phyloP scores from a whole-genome alignment of 2,113 vertebrate genomes.

The Mesoclemmys tuberculata region DNA sequence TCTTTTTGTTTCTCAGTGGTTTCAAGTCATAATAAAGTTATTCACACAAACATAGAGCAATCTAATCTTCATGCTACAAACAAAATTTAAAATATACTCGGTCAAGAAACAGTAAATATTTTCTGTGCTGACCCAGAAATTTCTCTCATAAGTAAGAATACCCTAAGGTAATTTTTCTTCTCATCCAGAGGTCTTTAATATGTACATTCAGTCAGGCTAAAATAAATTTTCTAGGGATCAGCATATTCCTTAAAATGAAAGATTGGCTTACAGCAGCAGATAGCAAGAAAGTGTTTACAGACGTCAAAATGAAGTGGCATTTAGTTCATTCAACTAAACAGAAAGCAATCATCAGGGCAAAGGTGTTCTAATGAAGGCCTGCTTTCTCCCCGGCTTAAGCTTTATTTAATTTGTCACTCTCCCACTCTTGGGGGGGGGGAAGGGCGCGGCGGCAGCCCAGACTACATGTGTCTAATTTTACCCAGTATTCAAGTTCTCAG shows the following conservation, averaged over 20 bases:
- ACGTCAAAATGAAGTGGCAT: slow-evolving; percentile 16
- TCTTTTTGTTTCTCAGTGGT: background rate
- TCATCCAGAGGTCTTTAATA: slow-evolving; percentile 24
- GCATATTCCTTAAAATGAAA: background rate
- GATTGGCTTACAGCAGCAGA: slow-evolving; percentile 33
- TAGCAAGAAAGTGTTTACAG: background rate
- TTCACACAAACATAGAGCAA: background rate
- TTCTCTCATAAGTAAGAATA: slow-evolving; percentile 54
- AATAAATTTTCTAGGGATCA: slow-evolving; percentile 26
- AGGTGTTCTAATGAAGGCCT: background rate
- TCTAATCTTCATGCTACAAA: background rate
- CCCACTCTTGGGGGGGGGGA: background rate
- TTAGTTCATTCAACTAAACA: background rate
- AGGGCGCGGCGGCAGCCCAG: background rate
- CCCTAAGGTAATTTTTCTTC: background rate
- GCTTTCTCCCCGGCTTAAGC: background rate
- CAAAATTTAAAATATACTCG: background rate
- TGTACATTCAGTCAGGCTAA: slow-evolving; percentile 38
- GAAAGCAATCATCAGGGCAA: background rate
- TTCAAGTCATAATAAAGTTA: background rate
- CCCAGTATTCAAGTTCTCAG: background rate
- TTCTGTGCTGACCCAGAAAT: slow-evolving; percentile 42
- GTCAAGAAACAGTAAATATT: slow-evolving; percentile 43
- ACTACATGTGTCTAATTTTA: background rate
- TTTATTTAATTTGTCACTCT: background rate